Evolutionary conservation across 2,113 vertebrate species (phyloP).

Genomic region (Percopsis transmontana): DNA sequence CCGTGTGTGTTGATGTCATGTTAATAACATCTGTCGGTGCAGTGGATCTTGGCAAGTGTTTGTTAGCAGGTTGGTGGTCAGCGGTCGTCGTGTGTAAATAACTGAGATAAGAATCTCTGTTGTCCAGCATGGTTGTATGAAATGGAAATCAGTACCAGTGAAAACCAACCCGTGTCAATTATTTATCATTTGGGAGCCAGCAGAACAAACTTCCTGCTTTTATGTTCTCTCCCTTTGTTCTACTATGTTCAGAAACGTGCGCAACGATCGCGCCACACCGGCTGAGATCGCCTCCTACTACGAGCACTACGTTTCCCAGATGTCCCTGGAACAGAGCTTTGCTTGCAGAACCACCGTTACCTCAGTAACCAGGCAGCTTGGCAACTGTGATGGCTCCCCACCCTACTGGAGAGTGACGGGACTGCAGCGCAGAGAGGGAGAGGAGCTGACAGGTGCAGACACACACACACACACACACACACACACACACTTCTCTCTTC

Average conservation of each 20-base stretch:
- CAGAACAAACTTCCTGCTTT: neutral
- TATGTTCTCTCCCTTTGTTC: neutral
- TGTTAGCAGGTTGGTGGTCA: no score
- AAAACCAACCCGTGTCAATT: neutral
- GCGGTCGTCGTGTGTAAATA: no score
- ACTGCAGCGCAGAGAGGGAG: slow-evolving; percentile 58
- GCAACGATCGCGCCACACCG: slow-evolving; percentile 80
- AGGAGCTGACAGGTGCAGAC: slow-evolving; percentile 50
- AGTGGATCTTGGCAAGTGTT: no score
- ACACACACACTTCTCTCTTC: neutral
- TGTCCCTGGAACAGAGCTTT: slow-evolving; percentile 77
- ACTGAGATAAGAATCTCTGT: no score
- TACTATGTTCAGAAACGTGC: slow-evolving; percentile 67
- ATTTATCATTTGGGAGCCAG: neutral
- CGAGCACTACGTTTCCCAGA: slow-evolving; percentile 78
- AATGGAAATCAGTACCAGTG: no score
- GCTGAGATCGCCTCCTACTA: slow-evolving; percentile 83
- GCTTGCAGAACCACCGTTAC: slow-evolving; percentile 74
- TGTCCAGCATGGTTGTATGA: no score
- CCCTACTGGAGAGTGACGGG: slow-evolving; percentile 75
- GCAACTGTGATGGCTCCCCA: slow-evolving; percentile 20
- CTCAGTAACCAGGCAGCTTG: slow-evolving; percentile 55
- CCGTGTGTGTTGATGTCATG: no score
- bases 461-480: neutral
- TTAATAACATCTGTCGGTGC: no score